These are phyloP conservation scores for Anticlea derivata DNA, from an alignment of 2,888 invertebrate species.

Conservation along the genomic window DNA sequence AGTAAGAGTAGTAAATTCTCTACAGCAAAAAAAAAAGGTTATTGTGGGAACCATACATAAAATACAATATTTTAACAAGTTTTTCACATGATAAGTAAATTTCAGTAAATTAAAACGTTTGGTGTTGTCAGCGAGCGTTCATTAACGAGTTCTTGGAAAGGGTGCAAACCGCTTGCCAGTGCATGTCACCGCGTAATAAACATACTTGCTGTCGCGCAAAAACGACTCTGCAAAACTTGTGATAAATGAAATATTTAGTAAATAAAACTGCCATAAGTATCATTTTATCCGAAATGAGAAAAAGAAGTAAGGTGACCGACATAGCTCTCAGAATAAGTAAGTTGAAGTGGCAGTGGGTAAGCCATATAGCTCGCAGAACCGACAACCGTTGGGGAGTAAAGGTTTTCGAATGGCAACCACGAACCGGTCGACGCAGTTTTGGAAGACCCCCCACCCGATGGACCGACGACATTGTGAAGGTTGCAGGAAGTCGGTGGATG, in stretches of 20 bases:
- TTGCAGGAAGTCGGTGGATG: too few species aligned
- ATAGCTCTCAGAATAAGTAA: too few species aligned
- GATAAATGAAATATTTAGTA: conserved; percentile 8
- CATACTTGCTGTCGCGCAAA: conserved; percentile 20
- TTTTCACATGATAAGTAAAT: conserved; percentile 18
- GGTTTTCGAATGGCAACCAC: too few species aligned
- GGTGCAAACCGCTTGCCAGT: conserved; percentile 23
- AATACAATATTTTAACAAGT: conserved; percentile 3
- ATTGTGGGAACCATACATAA: background rate
- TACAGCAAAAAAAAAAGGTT: background rate
- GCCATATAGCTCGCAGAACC: too few species aligned
- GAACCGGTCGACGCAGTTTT: too few species aligned
- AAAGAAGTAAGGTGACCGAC: too few species aligned
- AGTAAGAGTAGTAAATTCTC: background rate
- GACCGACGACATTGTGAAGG: too few species aligned
- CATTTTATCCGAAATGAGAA: too few species aligned
- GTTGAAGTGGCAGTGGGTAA: too few species aligned
- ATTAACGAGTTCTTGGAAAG: conserved; percentile 24
- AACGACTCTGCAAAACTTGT: conserved; percentile 9
- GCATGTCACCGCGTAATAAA: conserved; percentile 26
- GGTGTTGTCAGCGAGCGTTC: conserved; percentile 23
- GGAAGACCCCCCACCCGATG: too few species aligned
- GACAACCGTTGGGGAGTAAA: too few species aligned
- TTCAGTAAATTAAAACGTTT: conserved; percentile 25
- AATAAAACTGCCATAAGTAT: background rate